phyloP scores from a whole-genome alignment of 2,113 vertebrate genomes.

The Hemiscyllium ocellatum region DNA sequence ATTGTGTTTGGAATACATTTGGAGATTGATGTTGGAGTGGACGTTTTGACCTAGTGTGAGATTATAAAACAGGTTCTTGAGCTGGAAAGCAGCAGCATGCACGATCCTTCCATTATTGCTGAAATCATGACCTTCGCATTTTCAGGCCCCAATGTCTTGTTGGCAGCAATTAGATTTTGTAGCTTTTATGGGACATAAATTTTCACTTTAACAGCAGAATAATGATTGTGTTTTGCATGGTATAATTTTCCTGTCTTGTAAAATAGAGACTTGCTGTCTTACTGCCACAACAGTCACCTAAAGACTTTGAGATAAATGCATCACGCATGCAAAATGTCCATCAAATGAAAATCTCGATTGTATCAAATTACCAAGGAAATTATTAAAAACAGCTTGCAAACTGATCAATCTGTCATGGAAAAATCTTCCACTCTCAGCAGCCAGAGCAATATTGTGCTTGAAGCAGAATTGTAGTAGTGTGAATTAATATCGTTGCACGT shows the following conservation, averaged over 20 bases:
- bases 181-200: background rate
- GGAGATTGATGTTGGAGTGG: background rate
- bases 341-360: background rate
- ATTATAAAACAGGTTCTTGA: background rate
- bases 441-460: background rate
- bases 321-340: background rate
- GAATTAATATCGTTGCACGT: background rate
- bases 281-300: background rate
- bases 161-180: background rate
- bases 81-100: background rate
- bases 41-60: background rate
- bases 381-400: background rate
- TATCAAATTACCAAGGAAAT: constrained; percentile 1
- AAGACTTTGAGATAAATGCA: background rate
- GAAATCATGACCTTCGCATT: background rate
- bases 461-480: background rate
- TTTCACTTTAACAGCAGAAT: background rate
- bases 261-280: background rate
- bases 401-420: background rate
- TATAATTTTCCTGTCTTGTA: constrained; percentile 7
- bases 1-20: background rate
- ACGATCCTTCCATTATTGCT: background rate
- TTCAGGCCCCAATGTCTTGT: background rate
- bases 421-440: background rate
- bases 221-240: background rate